These are phyloP conservation scores for Pantelozetes paolii DNA, from an alignment of 2,888 invertebrate genomes.

Conservation along the genomic window DNA sequence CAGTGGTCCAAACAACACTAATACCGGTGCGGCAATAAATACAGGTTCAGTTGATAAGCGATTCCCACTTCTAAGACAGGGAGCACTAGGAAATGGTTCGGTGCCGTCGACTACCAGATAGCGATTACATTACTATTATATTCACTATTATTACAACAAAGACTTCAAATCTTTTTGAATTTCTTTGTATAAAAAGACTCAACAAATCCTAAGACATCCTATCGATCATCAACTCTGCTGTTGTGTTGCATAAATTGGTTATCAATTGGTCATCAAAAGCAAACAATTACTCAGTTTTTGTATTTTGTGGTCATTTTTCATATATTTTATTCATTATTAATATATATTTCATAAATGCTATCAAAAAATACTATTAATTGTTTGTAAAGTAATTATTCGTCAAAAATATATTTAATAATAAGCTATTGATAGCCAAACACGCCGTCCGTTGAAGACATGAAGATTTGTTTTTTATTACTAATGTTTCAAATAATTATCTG, in stretches of 20 bases:
- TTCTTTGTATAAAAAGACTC: background rate
- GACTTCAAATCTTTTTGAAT: background rate
- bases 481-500: background rate
- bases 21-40: background rate
- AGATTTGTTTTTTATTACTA: conserved; percentile 1
- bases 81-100: conserved; percentile 44
- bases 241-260: background rate
- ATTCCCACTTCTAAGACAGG: conserved; percentile 46
- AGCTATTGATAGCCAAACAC: conserved; percentile 13
- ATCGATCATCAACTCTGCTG: conserved; percentile 4
- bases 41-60: conserved; percentile 41
- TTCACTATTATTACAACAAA: conserved; percentile 2
- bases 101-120: conserved; percentile 32
- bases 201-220: conserved; percentile 12
- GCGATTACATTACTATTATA: background rate
- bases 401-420: background rate
- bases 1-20: conserved; percentile 19
- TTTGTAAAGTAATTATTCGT: background rate
- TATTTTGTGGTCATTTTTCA: conserved; percentile 28
- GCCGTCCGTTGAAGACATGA: conserved; percentile 6
- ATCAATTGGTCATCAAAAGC: conserved; percentile 3
- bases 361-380: background rate
- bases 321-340: conserved; percentile 25
- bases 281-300: conserved; percentile 26
- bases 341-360: conserved; percentile 14